phyloP scores from a whole-genome alignment of 2,888 invertebrate species.

The Tipula lateralis region DNA sequence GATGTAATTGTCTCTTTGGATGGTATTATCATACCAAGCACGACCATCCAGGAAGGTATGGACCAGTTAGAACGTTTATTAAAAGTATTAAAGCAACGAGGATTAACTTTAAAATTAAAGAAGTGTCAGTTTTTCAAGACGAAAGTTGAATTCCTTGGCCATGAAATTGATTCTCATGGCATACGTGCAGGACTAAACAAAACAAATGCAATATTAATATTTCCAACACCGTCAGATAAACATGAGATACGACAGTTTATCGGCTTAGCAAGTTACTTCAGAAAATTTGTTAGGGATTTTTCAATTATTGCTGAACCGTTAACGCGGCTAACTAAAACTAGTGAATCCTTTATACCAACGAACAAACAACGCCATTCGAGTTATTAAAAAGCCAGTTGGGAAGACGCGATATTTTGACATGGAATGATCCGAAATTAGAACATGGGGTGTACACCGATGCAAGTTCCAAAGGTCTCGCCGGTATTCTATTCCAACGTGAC shows the following conservation, averaged over 20 bases:
- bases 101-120: no score
- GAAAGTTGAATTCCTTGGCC: no score
- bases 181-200: constrained; percentile 37
- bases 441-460: constrained; percentile 39
- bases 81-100: no score
- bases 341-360: neutral
- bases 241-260: constrained; percentile 38
- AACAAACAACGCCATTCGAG: no score
- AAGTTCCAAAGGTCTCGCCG: constrained; percentile 36
- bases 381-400: no score
- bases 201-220: constrained; percentile 37
- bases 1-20: constrained; percentile 7
- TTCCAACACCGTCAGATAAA: constrained; percentile 36
- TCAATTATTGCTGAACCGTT: constrained; percentile 19
- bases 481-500: constrained; percentile 36
- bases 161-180: no score
- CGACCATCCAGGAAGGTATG: neutral
- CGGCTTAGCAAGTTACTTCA: constrained; percentile 36
- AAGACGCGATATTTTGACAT: no score
- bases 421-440: no score
- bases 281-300: constrained; percentile 32
- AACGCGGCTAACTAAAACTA: constrained; percentile 21
- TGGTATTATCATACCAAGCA: constrained; percentile 32
- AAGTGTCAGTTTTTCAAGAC: no score
- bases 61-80: constrained; percentile 26